Evolutionary conservation across 2,888 invertebrate species (phyloP), one percentile per base, ranked within the genome.

Genomic region (Thereva nobilitata): DNA sequence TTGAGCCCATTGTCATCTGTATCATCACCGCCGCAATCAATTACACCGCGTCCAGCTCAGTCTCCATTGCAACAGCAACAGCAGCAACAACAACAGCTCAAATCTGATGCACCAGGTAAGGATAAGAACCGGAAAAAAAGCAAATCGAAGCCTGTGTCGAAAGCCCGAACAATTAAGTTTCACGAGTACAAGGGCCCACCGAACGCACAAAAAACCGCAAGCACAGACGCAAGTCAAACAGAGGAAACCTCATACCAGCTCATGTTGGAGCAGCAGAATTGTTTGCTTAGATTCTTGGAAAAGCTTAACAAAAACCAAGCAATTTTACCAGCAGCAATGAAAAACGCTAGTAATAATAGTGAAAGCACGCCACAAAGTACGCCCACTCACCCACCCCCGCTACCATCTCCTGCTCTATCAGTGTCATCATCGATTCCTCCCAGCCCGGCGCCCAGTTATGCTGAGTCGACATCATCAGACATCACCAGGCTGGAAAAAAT

Each of bases 181-280:
- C 97, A 97, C 81, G 97, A 97, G 81, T 94, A 95, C 80, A 94
- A 94, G 82, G 95, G 95, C 44, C 95, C 95, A 38, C 95, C 96
- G 71, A 93, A 89, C 82, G 92, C 94, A 12, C 92, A 92, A 74
- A 86, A 86, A 59, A 84, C 85, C 50, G 83, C 86, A 4, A 79
- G 79, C 55, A 84, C 85, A 23, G 85, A 87, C 8, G 84, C 84
- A 8, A 57, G 34, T 64, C 54, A 64, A 35, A 53, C 70, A 6
- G 73, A 78, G 35, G 95, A 95, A 81, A 93, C 93, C 5, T 92
- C 93, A 6, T 96, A 96, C 80, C 94, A 96, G 79, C 82, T 96
- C 72, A 86, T 96, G 64, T 84, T 97, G 70, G 93, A 97, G 76
- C 97, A 97, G 77, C 97, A 97, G 78, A 80, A 80, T 67, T 96